Percentiles rank a stretch among this genome's conserved stretches.
Conservation (phyloP, 2,113 vertebrate species). For the Halcyon senegalensis region DNA sequence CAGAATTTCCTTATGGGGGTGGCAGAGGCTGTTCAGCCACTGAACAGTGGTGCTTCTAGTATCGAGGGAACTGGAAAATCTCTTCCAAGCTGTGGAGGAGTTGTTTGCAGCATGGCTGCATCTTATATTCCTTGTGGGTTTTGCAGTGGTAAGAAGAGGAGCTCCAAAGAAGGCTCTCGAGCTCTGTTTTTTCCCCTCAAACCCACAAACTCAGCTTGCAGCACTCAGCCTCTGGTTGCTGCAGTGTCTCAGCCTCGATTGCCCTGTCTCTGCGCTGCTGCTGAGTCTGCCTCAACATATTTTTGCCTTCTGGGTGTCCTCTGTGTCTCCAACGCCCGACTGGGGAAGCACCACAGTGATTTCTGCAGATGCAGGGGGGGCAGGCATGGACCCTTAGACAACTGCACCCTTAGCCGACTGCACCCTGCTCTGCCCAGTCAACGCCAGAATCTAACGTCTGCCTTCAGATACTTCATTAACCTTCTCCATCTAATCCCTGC, state of each 20-base stretch:
- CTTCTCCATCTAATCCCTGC: not conserved
- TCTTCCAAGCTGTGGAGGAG: not conserved
- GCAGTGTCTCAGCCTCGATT: not conserved
- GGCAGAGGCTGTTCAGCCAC: not conserved
- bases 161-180: not conserved
- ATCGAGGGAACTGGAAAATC: not conserved
- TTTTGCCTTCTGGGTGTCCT: not conserved
- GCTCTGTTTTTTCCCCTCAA: not conserved
- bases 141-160: not conserved
- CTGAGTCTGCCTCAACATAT: not conserved
- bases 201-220: not conserved
- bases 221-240: accelerated
- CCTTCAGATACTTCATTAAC: not conserved
- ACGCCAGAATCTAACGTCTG: not conserved
- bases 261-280: accelerated
- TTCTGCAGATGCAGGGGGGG: not conserved
- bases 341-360: not conserved
- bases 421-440: not conserved
- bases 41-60: not conserved
- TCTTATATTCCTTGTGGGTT: not conserved
- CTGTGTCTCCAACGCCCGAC: accelerated
- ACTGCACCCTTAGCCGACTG: not conserved
- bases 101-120: not conserved
- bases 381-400: not conserved
- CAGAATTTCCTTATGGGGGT: not conserved